Conservation (phyloP, 2,888 invertebrate genomes). For the Drosophila kuntzei region DNA sequence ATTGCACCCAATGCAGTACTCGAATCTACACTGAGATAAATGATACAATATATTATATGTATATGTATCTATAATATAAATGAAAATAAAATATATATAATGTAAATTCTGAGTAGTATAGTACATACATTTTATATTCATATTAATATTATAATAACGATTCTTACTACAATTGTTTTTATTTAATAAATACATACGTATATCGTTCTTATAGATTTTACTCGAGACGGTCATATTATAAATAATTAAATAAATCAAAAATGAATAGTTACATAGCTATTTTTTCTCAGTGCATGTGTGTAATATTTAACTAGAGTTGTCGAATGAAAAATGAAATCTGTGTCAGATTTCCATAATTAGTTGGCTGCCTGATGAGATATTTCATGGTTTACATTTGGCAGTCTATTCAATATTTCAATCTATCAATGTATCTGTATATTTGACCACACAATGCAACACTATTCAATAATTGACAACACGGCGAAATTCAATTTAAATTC, state of each 20-base stretch:
- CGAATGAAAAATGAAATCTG: slow-evolving; percentile 48
- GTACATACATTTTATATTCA: too few species aligned
- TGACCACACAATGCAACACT: slow-evolving; percentile 42
- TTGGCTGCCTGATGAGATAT: slow-evolving; percentile 43
- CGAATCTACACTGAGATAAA: slow-evolving; percentile 4
- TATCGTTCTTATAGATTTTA: too few species aligned
- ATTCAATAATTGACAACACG: slow-evolving; percentile 15
- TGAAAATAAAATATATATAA: too few species aligned
- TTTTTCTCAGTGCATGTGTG: background rate
- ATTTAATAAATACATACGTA: too few species aligned
- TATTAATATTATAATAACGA: too few species aligned
- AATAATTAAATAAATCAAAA: too few species aligned
- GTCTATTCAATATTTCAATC: slow-evolving; percentile 40
- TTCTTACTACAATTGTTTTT: too few species aligned
- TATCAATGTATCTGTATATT: slow-evolving; percentile 6
- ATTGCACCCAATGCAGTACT: slow-evolving; percentile 15
- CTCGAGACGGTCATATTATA: too few species aligned
- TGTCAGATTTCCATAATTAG: slow-evolving; percentile 69
- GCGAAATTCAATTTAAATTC: slow-evolving; percentile 63
- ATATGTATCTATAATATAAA: too few species aligned
- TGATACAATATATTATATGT: too few species aligned
- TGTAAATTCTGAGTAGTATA: too few species aligned
- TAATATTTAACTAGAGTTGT: slow-evolving; percentile 14
- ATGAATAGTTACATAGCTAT: too few species aligned
- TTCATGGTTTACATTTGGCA: slow-evolving; percentile 30